These are phyloP conservation scores for Drosophila equinoxialis DNA, from an alignment of 1,140 invertebrate genomes.

Conservation along the genomic window DNA sequence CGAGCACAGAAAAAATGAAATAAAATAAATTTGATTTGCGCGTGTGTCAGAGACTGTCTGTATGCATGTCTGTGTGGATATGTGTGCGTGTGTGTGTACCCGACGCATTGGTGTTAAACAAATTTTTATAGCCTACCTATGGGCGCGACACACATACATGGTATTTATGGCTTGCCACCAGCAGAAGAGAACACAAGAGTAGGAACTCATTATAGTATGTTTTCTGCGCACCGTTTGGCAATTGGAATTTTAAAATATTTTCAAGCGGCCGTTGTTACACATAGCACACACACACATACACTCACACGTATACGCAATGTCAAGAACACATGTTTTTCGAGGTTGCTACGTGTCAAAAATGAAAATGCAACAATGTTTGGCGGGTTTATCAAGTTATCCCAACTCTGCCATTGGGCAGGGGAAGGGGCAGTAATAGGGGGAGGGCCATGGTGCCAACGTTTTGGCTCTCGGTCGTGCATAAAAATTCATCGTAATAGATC, in stretches of 20 bases:
- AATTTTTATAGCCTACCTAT: constrained; percentile 49
- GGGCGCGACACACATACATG: constrained; percentile 28
- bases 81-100: constrained; percentile 14
- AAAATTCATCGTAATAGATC: constrained; percentile 69
- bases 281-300: constrained; percentile 27
- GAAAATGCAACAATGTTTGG: constrained; percentile 46
- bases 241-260: constrained; percentile 24
- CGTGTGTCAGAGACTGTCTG: constrained; percentile 4
- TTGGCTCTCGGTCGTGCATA: constrained; percentile 48
- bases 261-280: constrained; percentile 8
- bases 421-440: background rate
- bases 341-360: constrained; percentile 74
- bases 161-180: constrained; percentile 17
- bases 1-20: constrained; percentile 29
- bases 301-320: constrained; percentile 48
- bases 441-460: background rate
- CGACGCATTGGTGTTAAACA: constrained; percentile 42
- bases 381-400: constrained; percentile 46
- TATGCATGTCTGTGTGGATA: background rate
- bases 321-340: constrained; percentile 65
- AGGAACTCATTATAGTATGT: constrained; percentile 9
- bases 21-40: constrained; percentile 37
- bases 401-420: background rate
- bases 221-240: constrained; percentile 19
- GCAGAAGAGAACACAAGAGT: background rate